phyloP scores from a whole-genome alignment of 2,888 invertebrate species.

The Piscicola geometra region DNA sequence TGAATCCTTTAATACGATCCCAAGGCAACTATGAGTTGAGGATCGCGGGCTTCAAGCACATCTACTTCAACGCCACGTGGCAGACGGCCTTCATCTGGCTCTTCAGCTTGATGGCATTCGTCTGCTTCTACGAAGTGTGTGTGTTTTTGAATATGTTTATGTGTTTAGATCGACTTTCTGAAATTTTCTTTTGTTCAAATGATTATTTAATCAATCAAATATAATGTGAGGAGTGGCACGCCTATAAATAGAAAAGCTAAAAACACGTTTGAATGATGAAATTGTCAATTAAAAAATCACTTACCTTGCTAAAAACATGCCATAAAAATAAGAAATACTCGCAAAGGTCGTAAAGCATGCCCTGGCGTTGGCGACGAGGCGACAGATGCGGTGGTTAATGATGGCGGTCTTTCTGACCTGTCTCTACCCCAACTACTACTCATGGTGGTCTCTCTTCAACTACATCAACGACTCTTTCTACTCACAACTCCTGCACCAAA shows the following conservation, averaged over 20 bases:
- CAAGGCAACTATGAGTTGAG: slow-evolving; percentile 40
- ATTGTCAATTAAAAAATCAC: background rate
- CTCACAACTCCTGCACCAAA: slow-evolving; percentile 42
- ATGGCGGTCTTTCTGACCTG: slow-evolving; percentile 34
- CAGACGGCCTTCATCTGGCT: slow-evolving; percentile 42
- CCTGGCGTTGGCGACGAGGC: background rate
- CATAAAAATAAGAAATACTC: background rate
- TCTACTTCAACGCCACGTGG: slow-evolving; percentile 43
- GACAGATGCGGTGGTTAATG: slow-evolving; percentile 33
- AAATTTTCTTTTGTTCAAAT: too few relatives aligned
- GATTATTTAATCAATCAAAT: too few relatives aligned
- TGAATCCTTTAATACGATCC: too few relatives aligned
- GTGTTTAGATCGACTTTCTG: too few relatives aligned
- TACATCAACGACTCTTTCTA: slow-evolving; percentile 44
- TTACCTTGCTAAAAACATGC: background rate
- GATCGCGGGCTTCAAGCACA: slow-evolving; percentile 41
- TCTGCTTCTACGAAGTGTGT: slow-evolving; percentile 39
- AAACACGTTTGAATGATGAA: too few relatives aligned
- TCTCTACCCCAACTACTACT: slow-evolving; percentile 44
- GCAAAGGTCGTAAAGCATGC: slow-evolving; percentile 33
- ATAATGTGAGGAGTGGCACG: too few relatives aligned
- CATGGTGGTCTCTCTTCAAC: slow-evolving; percentile 45
- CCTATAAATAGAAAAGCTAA: too few relatives aligned
- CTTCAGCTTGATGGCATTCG: slow-evolving; percentile 33
- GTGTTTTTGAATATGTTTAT: background rate